phyloP scores from a whole-genome alignment of 2,888 invertebrate genomes.

The Rhagonycha fulva region DNA sequence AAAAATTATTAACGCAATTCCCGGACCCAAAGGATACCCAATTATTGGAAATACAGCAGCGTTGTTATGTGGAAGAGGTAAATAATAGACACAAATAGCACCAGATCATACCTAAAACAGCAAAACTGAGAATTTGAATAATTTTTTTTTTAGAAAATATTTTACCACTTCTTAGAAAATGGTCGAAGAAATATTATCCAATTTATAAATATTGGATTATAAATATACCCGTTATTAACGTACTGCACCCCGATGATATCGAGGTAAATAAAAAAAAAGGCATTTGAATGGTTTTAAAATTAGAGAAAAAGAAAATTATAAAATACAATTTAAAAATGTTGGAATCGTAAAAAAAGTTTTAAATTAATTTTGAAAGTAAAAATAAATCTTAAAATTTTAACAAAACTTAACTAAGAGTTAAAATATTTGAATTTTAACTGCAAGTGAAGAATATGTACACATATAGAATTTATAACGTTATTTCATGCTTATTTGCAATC shows the following conservation, averaged over 20 bases:
- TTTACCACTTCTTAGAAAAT: neutral
- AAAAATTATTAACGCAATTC: neutral
- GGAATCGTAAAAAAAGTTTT: too few relatives aligned
- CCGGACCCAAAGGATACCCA: neutral
- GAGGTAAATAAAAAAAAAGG: neutral
- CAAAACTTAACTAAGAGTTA: too few relatives aligned
- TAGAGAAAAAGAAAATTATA: too few relatives aligned
- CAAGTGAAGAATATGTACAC: too few relatives aligned
- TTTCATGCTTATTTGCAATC: too few relatives aligned
- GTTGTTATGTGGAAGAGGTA: neutral
- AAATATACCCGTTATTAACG: neutral
- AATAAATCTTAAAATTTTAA: too few relatives aligned
- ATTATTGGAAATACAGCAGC: neutral
- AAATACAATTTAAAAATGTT: too few relatives aligned
- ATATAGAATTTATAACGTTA: too few relatives aligned
- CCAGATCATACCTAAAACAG: too few relatives aligned
- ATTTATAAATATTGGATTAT: neutral
- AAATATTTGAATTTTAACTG: too few relatives aligned
- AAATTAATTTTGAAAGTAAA: too few relatives aligned
- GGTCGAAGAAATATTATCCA: neutral
- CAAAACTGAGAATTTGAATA: neutral
- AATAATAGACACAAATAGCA: neutral
- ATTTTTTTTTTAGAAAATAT: neutral
- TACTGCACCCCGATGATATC: neutral
- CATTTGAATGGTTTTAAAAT: too few relatives aligned